Base-by-base conservation (phyloP, 2,888 invertebrate species). In the Synanthedon tipuliformis region DNA sequence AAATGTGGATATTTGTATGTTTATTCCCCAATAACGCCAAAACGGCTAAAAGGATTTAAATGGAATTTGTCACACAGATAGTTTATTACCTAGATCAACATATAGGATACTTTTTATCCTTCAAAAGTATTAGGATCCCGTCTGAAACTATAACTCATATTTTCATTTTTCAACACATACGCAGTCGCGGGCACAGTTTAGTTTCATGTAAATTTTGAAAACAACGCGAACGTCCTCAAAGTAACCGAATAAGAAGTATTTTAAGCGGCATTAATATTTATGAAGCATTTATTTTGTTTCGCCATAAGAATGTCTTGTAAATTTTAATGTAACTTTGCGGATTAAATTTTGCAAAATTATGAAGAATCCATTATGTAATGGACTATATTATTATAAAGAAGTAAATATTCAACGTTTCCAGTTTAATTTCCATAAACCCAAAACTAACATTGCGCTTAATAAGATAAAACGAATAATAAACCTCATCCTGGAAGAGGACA, bases 381-480 rank as follows among this genome's bases (percentile, higher is more conserved):
- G 45, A 12, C 45, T n/a, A 45, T 45, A 45, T 45, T 7, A 34
- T 10, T 34, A 34, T 34, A 34, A 2, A 16, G 18, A 49, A 49
- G 49, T 10, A 49, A 49, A 49, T 23, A 59, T 58, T 60, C 58
- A 55, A 56, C 27, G 50, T 54, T 60, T 55, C 60, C 53, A 52
- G 53, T 53, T 52, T 52, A 57, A 60, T 56, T 63, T 65, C 63
- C 59, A 66, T 66, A 66, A 62, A 64, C 59, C 59, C 56, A 55
- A 53, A 61, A 61, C 57, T 66, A 59, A 57, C 55, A 58, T 57
- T 51, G 54, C 56, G 52, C 54, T 59, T 61, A 64, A 62, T 62
- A 65, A 66, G 62, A 65, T 65, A 52, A 64, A 66, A 60, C 59
- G 63, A 58, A 58, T 60, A 62, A 65, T 69, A 62, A 66, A 63